phyloP scores from a whole-genome alignment of 1,140 invertebrate genomes.

The Antheraea pernyi region DNA sequence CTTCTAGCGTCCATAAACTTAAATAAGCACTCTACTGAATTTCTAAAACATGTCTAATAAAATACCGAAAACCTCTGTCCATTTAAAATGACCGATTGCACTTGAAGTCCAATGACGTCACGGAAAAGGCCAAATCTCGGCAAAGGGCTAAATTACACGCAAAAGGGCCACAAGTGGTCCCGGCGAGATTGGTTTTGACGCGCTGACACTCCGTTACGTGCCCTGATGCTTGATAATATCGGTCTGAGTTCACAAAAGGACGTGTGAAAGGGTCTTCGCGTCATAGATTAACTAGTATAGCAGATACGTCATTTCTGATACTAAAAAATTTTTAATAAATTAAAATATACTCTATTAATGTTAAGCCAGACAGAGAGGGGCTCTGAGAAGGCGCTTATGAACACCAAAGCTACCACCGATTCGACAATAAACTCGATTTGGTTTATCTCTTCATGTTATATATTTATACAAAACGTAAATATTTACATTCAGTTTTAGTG shows the following conservation, averaged over 20 bases:
- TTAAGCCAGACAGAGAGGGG: no score
- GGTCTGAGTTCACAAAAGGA: conserved; percentile 18
- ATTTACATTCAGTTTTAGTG: no score
- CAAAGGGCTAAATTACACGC: conserved; percentile 30
- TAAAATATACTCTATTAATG: no score
- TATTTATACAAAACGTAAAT: no score
- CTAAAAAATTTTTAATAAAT: neutral
- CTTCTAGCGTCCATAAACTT: no score
- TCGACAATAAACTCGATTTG: no score
- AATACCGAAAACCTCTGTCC: conserved; percentile 13
- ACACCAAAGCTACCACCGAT: no score
- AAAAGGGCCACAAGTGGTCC: conserved; percentile 38
- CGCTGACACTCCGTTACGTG: conserved; percentile 29
- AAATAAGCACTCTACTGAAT: no score
- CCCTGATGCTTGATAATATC: conserved; percentile 28
- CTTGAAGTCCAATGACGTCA: conserved; percentile 28
- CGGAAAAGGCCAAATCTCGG: conserved; percentile 19
- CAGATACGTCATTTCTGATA: neutral
- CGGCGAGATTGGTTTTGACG: conserved; percentile 45
- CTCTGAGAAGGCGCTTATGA: no score
- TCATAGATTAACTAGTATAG: neutral
- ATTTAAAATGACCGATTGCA: conserved; percentile 28
- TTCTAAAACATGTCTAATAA: no score
- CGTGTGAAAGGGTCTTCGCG: conserved; percentile 9
- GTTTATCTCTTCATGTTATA: no score